Evolutionary conservation across 2,888 invertebrate genomes (phyloP).

Genomic region (Hipparchia sbordonii): DNA sequence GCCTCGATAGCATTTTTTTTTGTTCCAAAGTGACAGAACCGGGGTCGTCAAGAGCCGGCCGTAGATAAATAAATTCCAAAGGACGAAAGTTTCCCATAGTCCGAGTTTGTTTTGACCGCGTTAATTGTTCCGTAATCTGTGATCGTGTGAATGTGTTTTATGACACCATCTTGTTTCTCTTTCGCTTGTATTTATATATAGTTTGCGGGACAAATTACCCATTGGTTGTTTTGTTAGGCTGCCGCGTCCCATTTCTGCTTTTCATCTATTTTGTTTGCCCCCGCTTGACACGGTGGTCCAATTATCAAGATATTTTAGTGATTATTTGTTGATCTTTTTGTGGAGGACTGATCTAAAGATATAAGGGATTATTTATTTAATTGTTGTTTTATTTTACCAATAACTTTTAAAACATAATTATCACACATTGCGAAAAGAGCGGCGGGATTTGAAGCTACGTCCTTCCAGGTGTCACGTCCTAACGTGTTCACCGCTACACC

Average conservation of each 20-base stretch:
- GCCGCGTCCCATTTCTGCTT: conserved; percentile 51
- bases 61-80: conserved; percentile 52
- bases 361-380: no score
- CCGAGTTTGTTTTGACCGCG: conserved; percentile 61
- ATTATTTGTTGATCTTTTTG: conserved; percentile 18
- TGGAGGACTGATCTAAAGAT: neutral
- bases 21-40: conserved; percentile 30
- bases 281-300: conserved; percentile 55
- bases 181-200: conserved; percentile 46
- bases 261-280: conserved; percentile 51
- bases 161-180: conserved; percentile 46
- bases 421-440: no score
- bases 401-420: no score
- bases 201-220: conserved; percentile 48
- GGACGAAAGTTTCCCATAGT: conserved; percentile 57
- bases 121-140: conserved; percentile 72
- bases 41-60: conserved; percentile 32
- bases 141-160: conserved; percentile 63
- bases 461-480: no score
- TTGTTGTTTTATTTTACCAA: no score
- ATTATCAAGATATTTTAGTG: conserved; percentile 39
- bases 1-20: conserved; percentile 19
- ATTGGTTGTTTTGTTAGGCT: conserved; percentile 70
- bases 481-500: no score
- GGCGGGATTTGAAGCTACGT: no score